Percentiles rank a stretch among this genome's conserved stretches.
Conservation (phyloP, 2,888 invertebrate species). For the Rotaria sp. region DNA sequence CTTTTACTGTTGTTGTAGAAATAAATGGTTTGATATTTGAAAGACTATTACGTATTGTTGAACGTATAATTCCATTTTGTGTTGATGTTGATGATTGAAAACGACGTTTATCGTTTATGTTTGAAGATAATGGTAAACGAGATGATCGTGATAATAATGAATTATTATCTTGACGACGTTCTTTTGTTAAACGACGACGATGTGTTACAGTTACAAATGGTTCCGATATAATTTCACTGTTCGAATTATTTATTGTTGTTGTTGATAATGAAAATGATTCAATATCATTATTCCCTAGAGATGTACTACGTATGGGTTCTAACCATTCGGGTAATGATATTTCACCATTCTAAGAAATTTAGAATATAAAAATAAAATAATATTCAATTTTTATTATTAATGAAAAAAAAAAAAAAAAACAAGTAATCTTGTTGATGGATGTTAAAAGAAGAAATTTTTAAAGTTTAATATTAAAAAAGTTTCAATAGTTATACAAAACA, state of each 20-base stretch:
- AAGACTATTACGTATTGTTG: not conserved
- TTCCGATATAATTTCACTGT: not conserved
- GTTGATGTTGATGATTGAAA: not conserved
- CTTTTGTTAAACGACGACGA: slow-evolving; percentile 2
- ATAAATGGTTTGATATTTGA: not conserved
- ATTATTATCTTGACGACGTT: slow-evolving; percentile 20
- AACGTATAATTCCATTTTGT: not conserved
- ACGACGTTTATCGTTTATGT: not conserved
- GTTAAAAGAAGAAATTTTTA: too few species aligned
- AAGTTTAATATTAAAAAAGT: too few species aligned
- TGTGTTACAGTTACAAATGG: slow-evolving; percentile 23
- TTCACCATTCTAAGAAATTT: not conserved
- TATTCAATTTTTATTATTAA: too few species aligned
- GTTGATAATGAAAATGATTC: not conserved
- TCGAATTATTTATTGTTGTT: not conserved
- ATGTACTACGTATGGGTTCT: not conserved
- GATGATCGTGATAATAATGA: not conserved
- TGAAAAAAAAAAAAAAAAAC: too few species aligned
- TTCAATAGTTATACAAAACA: too few species aligned
- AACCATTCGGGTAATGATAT: not conserved
- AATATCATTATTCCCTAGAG: not conserved
- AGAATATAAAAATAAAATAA: too few species aligned
- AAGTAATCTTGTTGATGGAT: too few species aligned
- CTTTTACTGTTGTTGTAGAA: not conserved
- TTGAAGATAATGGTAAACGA: not conserved